These are phyloP conservation scores for Cyprinella venusta DNA, from an alignment of 2,797 vertebrate species.

Conservation along the genomic window DNA sequence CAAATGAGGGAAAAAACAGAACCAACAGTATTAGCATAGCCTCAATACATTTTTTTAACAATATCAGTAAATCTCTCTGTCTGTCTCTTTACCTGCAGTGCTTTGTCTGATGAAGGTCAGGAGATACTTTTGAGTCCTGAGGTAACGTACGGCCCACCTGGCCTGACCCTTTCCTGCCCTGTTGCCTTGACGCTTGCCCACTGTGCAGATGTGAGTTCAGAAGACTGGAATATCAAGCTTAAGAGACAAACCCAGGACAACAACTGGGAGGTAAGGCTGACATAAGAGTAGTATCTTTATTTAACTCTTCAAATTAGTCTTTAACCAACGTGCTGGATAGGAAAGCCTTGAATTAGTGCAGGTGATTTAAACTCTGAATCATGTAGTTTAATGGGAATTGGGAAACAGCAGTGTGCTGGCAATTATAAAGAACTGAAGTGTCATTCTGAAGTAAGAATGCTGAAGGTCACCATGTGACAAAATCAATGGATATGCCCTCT, in stretches of 20 bases:
- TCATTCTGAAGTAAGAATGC: not conserved
- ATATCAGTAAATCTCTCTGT: not conserved
- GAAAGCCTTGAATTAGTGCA: not conserved
- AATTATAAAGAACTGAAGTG: constrained; percentile 17
- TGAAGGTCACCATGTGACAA: constrained; percentile 18
- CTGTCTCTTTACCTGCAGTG: constrained; percentile 69
- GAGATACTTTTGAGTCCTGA: constrained; percentile 92
- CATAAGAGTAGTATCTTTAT: not conserved
- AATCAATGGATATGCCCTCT: constrained; percentile 21
- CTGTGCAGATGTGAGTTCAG: constrained; percentile 86
- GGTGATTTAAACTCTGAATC: not conserved
- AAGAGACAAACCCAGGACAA: constrained; percentile 86
- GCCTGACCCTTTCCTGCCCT: constrained; percentile 83
- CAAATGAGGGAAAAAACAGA: constrained; percentile 23
- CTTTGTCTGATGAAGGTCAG: constrained; percentile 84
- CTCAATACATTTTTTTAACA: not conserved
- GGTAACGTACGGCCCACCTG: constrained; percentile 90
- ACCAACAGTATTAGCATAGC: not conserved
- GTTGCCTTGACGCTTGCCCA: constrained; percentile 93
- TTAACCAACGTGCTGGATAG: not conserved
- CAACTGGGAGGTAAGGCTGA: constrained; percentile 90
- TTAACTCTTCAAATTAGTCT: not conserved
- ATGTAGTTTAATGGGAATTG: not conserved
- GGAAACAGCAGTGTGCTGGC: not conserved
- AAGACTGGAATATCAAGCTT: constrained; percentile 92